These are phyloP conservation scores for Mormyrops boulengeri DNA, from an alignment of 2,797 vertebrate genomes.

Conservation along the genomic window DNA sequence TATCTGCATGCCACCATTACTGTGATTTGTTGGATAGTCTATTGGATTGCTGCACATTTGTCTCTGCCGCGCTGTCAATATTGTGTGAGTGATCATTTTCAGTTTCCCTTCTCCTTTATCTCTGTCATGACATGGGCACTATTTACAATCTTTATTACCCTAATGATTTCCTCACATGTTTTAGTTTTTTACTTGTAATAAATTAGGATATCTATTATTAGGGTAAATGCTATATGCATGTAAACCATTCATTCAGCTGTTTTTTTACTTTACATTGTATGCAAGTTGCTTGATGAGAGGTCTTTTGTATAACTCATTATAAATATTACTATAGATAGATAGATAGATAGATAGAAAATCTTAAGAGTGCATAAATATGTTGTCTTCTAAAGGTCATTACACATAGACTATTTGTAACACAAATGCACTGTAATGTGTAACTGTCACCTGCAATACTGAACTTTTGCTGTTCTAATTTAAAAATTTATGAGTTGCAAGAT, in stretches of 20 bases:
- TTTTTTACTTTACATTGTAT: background rate
- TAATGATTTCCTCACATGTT: background rate
- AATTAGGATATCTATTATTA: background rate
- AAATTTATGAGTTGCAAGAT: slow-evolving; percentile 19
- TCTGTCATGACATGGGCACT: background rate
- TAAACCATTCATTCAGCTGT: background rate
- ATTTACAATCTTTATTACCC: background rate
- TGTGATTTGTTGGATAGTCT: slow-evolving; percentile 1
- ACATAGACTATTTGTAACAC: background rate
- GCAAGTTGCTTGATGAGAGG: background rate
- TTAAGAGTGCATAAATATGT: background rate
- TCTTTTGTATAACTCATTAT: background rate
- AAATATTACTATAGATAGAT: background rate
- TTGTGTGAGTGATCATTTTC: slow-evolving; percentile 1
- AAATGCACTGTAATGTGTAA: background rate
- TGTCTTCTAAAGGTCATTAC: slow-evolving; percentile 15
- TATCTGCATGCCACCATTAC: slow-evolving; percentile 4
- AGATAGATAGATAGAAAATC: background rate
- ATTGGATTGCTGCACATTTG: slow-evolving; percentile 2
- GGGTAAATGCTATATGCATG: background rate
- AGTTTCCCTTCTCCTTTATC: background rate
- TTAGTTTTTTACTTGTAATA: background rate
- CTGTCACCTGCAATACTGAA: background rate
- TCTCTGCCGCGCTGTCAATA: slow-evolving; percentile 9
- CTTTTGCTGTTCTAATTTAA: background rate